These are phyloP conservation scores for Aromia moschata DNA, from an alignment of 2,888 invertebrate species.

Conservation along the genomic window DNA sequence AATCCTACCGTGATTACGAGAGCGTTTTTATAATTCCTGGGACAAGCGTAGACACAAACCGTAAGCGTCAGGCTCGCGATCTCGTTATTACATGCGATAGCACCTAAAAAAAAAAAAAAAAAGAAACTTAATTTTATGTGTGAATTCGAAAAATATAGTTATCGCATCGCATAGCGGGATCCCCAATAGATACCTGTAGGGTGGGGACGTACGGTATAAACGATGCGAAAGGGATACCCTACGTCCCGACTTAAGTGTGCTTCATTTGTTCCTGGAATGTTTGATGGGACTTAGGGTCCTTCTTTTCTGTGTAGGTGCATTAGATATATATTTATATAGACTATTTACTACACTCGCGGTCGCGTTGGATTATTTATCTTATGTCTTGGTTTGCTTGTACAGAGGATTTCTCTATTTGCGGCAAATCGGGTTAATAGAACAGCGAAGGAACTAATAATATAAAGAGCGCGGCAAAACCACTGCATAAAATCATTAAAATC, in stretches of 20 bases:
- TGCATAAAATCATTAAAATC: no score
- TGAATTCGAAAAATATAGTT: slow-evolving; percentile 11
- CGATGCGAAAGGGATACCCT: slow-evolving; percentile 7
- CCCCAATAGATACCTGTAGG: slow-evolving; percentile 56
- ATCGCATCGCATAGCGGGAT: slow-evolving; percentile 57
- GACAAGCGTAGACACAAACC: slow-evolving; percentile 72
- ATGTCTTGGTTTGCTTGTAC: slow-evolving; percentile 1
- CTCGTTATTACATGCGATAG: slow-evolving; percentile 60
- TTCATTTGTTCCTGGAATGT: slow-evolving; percentile 65
- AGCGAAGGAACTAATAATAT: no score
- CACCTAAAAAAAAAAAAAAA: background rate
- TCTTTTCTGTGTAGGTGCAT: slow-evolving; percentile 61
- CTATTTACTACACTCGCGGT: slow-evolving; percentile 29
- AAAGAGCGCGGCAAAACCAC: no score
- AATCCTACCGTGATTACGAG: slow-evolving; percentile 77
- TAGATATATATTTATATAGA: slow-evolving; percentile 47
- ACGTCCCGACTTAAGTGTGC: slow-evolving; percentile 59
- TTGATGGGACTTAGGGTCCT: slow-evolving; percentile 56
- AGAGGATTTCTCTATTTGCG: slow-evolving; percentile 10
- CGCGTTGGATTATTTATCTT: slow-evolving; percentile 45
- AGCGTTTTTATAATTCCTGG: slow-evolving; percentile 78
- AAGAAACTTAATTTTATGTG: background rate
- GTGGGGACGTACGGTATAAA: slow-evolving; percentile 52
- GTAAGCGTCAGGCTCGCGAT: slow-evolving; percentile 63
- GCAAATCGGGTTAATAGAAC: no score